Conservation (phyloP, 1,140 invertebrate species). For the Anastrepha obliqua region DNA sequence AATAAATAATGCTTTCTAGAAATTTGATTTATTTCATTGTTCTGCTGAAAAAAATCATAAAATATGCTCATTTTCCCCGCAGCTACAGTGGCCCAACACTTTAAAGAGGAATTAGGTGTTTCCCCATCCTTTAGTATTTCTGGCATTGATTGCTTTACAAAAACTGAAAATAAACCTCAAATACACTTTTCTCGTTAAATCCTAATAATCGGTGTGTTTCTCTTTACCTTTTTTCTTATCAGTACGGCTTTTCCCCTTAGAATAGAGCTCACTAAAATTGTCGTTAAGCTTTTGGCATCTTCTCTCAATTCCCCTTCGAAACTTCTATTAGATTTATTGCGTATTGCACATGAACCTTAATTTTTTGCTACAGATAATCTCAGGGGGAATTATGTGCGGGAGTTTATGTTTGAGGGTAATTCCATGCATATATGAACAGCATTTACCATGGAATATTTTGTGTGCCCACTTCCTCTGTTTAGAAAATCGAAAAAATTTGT, state of each 20-base stretch:
- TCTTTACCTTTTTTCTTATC: too few relatives aligned
- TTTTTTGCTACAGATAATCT: background rate
- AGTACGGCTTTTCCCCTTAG: background rate
- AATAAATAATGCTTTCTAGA: too few relatives aligned
- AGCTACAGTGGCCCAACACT: too few relatives aligned
- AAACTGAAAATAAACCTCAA: too few relatives aligned
- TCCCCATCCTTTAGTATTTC: too few relatives aligned
- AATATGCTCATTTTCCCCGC: too few relatives aligned
- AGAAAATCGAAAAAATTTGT: background rate
- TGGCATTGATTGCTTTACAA: too few relatives aligned
- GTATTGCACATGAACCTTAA: background rate
- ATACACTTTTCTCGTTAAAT: too few relatives aligned
- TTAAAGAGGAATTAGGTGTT: too few relatives aligned
- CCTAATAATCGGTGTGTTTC: too few relatives aligned
- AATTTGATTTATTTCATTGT: too few relatives aligned
- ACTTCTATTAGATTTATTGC: constrained; percentile 22
- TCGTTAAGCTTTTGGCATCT: background rate
- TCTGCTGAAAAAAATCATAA: too few relatives aligned
- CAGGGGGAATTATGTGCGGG: background rate
- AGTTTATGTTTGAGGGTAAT: background rate
- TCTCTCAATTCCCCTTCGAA: background rate
- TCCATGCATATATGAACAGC: background rate
- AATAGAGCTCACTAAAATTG: background rate
- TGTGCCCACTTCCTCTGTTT: background rate
- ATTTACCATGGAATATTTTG: background rate